phyloP scores from a whole-genome alignment of 2,888 invertebrate genomes.

The Parascotia fuliginaria region DNA sequence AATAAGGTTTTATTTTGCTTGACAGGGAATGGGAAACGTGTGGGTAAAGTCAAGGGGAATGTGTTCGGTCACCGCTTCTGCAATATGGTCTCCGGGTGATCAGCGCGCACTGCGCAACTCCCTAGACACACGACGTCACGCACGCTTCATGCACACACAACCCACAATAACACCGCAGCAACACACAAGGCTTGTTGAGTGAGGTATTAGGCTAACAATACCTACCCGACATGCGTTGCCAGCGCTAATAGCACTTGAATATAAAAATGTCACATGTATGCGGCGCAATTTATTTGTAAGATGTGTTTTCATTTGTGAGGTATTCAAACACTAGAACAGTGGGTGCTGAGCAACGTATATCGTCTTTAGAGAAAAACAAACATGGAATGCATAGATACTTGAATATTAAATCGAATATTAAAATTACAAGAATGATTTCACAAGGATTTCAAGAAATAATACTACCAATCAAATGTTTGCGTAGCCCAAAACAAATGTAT shows the following conservation, averaged over 20 bases:
- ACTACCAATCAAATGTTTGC: no score
- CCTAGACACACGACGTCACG: slow-evolving; percentile 78
- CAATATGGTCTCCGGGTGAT: slow-evolving; percentile 72
- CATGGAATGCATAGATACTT: no score
- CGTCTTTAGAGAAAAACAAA: no score
- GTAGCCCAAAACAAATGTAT: no score
- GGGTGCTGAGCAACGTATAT: no score
- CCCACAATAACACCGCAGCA: slow-evolving; percentile 42
- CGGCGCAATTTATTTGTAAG: no score
- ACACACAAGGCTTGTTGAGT: slow-evolving; percentile 41
- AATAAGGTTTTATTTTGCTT: slow-evolving; percentile 41
- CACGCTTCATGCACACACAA: slow-evolving; percentile 45
- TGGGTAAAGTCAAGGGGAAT: slow-evolving; percentile 57
- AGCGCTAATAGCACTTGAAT: slow-evolving; percentile 31
- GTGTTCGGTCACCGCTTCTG: slow-evolving; percentile 51
- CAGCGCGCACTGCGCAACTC: slow-evolving; percentile 86
- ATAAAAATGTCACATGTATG: slow-evolving; percentile 9
- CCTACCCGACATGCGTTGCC: slow-evolving; percentile 28
- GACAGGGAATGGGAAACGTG: slow-evolving; percentile 18
- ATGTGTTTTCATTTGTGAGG: no score
- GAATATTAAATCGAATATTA: no score
- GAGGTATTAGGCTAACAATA: slow-evolving; percentile 49
- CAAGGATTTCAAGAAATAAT: no score
- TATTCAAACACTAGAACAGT: no score
- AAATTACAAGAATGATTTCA: no score